These are phyloP conservation scores for Drosophila orosa DNA, from an alignment of 1,140 invertebrate species.

Conservation along the genomic window DNA sequence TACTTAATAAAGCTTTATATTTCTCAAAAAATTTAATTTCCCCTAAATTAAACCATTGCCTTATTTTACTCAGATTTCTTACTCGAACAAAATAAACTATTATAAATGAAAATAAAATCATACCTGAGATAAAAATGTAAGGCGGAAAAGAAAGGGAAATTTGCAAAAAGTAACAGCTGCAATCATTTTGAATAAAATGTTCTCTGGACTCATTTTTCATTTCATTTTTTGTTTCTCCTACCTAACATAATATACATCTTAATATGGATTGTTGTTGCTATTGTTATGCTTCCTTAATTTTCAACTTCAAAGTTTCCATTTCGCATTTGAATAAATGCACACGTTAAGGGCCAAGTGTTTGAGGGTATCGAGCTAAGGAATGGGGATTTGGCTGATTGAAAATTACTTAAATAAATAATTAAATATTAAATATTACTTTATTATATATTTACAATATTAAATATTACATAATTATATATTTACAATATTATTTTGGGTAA, in stretches of 20 bases:
- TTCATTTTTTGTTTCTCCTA: too few species aligned
- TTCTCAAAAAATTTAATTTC: too few species aligned
- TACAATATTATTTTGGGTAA: not conserved
- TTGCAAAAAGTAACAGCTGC: conserved; percentile 5
- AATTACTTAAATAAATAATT: not conserved
- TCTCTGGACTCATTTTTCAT: not conserved
- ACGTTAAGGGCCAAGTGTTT: conserved; percentile 14
- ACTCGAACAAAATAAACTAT: not conserved
- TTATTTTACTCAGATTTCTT: not conserved
- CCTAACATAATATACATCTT: conserved; percentile 10
- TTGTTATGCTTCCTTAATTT: conserved; percentile 37
- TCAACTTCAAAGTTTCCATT: conserved; percentile 38
- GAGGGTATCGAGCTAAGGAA: not conserved
- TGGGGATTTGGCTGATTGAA: not conserved
- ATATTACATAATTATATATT: not conserved
- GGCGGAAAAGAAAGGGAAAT: not conserved
- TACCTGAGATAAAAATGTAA: not conserved
- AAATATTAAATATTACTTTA: not conserved
- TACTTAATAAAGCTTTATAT: too few species aligned
- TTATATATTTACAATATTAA: not conserved
- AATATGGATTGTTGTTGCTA: conserved; percentile 23
- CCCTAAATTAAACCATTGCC: not conserved
- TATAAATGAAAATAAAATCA: too few species aligned
- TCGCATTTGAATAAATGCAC: conserved; percentile 30
- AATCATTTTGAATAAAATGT: conserved; percentile 14